These are phyloP conservation scores for Strix uralensis DNA, from an alignment of 2,113 vertebrate species.

Conservation along the genomic window DNA sequence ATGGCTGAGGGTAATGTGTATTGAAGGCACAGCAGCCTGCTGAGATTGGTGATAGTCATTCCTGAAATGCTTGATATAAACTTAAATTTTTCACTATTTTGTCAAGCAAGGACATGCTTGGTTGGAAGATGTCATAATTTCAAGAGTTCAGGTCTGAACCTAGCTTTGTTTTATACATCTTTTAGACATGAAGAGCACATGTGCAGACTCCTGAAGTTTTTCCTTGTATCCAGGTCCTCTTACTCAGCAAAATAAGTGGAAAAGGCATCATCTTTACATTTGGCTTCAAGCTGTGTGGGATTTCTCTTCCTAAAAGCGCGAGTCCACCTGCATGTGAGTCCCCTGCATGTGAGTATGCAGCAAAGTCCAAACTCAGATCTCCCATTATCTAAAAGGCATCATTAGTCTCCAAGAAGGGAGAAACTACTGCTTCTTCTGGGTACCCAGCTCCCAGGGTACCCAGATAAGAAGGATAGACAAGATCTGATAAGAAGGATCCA, in stretches of 20 bases:
- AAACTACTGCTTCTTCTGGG: not conserved
- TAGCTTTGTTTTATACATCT: not conserved
- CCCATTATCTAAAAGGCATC: not conserved
- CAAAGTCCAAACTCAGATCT: not conserved
- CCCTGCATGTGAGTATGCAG: not conserved
- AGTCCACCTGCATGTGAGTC: not conserved
- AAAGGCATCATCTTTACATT: not conserved
- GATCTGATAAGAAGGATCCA: not conserved
- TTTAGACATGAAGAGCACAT: not conserved
- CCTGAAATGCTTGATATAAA: conserved; percentile 59
- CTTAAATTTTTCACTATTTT: conserved; percentile 22
- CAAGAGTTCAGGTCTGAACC: conserved; percentile 34
- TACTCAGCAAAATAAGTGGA: not conserved
- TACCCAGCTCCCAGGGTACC: not conserved
- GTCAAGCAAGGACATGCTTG: not conserved
- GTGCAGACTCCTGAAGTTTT: not conserved
- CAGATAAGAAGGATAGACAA: not conserved
- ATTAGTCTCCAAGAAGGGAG: not conserved
- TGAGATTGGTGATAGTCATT: conserved; percentile 65
- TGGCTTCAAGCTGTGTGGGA: not conserved
- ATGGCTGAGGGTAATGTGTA: conserved; percentile 69
- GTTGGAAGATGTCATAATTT: conserved; percentile 34
- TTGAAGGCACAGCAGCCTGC: conserved; percentile 60
- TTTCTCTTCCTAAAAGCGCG: not conserved
- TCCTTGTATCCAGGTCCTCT: not conserved